phyloP scores from a whole-genome alignment of 2,113 vertebrate genomes.

The Chinchilla lanigera region DNA sequence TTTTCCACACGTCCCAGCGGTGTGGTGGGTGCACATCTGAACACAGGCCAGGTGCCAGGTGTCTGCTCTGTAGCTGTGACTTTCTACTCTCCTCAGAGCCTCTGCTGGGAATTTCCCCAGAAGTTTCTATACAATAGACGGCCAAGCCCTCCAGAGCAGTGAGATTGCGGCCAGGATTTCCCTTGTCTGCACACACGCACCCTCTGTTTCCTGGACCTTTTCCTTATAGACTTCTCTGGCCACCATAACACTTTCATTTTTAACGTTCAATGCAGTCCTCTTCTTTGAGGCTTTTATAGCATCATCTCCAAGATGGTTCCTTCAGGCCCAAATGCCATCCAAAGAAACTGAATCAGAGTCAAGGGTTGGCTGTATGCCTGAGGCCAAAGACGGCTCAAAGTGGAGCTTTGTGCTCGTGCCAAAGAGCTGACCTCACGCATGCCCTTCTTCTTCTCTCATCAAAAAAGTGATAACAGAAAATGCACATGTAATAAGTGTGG shows the following conservation, averaged over 20 bases:
- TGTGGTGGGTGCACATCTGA: fast-evolving
- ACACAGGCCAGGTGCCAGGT: not conserved
- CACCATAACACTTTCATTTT: not conserved
- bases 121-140: too few species aligned
- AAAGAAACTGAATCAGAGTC: not conserved
- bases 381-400: not conserved
- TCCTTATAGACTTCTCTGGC: not conserved
- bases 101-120: not conserved
- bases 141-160: not conserved
- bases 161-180: not conserved
- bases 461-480: not conserved
- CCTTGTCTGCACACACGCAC: not conserved
- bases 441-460: too few species aligned
- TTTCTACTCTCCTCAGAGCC: not conserved
- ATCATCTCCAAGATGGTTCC: not conserved
- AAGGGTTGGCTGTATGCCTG: not conserved
- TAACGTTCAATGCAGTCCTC: not conserved
- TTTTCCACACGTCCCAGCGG: fast-evolving
- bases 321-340: not conserved
- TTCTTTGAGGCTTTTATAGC: not conserved
- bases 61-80: not conserved
- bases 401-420: not conserved
- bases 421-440: not conserved
- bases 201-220: not conserved
- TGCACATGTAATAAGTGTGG: too few species aligned